Conservation (phyloP, 2,797 vertebrate species). For the Crenichthys baileyi region DNA sequence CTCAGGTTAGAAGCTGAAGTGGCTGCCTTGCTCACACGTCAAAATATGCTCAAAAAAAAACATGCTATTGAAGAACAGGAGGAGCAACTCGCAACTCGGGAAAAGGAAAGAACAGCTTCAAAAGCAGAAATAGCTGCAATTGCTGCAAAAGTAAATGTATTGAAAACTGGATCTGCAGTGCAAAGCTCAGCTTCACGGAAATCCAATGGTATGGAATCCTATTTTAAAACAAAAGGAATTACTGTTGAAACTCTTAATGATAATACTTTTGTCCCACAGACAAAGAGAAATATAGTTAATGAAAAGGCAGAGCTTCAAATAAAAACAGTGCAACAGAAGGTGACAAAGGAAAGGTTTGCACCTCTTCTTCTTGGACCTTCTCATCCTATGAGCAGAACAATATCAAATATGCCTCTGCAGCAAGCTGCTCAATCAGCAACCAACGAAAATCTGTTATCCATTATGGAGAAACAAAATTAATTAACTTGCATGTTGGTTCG, state of each 20-base stretch:
- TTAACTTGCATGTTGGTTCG: background rate
- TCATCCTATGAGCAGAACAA: background rate
- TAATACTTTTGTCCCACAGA: background rate
- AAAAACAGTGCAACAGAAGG: background rate
- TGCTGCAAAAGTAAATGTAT: slow-evolving; percentile 9
- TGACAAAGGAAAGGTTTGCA: background rate
- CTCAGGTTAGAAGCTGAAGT: slow-evolving; percentile 2
- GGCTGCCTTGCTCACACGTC: background rate
- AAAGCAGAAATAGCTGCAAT: slow-evolving; percentile 4
- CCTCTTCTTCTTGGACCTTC: background rate
- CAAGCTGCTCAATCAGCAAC: slow-evolving; percentile 4
- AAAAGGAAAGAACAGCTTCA: background rate
- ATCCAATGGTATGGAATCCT: slow-evolving; percentile 8
- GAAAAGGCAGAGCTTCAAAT: background rate
- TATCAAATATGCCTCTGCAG: background rate
- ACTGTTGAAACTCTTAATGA: background rate
- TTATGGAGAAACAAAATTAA: slow-evolving; percentile 13
- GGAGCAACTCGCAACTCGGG: slow-evolving; percentile 2
- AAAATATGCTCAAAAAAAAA: slow-evolving; percentile 1
- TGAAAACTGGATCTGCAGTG: slow-evolving; percentile 7
- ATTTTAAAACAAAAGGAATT: background rate
- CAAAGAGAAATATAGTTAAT: too few species aligned
- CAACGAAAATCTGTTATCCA: background rate
- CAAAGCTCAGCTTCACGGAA: background rate
- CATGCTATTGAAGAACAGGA: slow-evolving; percentile 3